phyloP scores from a whole-genome alignment of 2,888 invertebrate genomes.

The Acrobasis repandana region DNA sequence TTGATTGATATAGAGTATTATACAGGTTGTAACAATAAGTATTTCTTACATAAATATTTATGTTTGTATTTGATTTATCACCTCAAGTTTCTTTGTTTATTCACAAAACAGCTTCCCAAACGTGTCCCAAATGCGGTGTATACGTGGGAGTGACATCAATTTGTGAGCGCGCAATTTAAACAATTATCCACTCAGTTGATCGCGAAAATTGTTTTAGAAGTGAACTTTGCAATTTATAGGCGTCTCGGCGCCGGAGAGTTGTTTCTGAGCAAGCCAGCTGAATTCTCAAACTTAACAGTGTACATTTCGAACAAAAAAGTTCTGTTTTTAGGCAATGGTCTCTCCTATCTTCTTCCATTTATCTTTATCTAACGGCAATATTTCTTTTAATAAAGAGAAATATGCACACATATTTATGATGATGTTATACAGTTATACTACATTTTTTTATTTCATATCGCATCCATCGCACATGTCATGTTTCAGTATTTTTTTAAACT shows the following conservation, averaged over 20 bases:
- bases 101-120: neutral
- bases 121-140: neutral
- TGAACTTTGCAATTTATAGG: constrained; percentile 28
- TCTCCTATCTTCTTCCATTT: too few relatives aligned
- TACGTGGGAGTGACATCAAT: constrained; percentile 31
- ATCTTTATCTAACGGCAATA: too few relatives aligned
- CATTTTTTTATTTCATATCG: too few relatives aligned
- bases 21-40: too few relatives aligned
- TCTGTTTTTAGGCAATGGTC: neutral
- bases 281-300: neutral
- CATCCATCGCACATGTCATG: too few relatives aligned
- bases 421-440: too few relatives aligned
- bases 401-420: too few relatives aligned
- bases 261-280: neutral
- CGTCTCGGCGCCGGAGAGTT: neutral
- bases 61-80: neutral
- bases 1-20: too few relatives aligned
- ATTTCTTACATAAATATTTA: too few relatives aligned
- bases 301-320: neutral
- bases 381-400: too few relatives aligned
- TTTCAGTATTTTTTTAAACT: too few relatives aligned
- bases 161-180: constrained; percentile 44
- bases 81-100: neutral
- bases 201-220: constrained; percentile 52
- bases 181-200: constrained; percentile 60